phyloP scores from a whole-genome alignment of 1,140 invertebrate species.

The Atopsyche davidsoni region DNA sequence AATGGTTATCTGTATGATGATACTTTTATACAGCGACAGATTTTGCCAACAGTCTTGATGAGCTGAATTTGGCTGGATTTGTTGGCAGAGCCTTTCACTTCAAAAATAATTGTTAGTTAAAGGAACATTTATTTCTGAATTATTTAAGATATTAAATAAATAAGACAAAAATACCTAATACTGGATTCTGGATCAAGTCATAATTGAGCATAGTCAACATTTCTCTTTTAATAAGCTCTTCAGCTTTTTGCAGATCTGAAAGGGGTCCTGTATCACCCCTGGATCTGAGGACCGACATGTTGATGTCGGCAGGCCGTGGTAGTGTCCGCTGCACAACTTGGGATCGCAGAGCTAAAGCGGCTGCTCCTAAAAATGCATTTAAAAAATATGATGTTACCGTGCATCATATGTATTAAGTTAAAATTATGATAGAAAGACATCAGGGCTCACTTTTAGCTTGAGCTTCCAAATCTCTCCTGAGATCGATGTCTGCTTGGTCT shows the following conservation, averaged over 20 bases:
- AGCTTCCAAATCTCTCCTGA: constrained; percentile 55
- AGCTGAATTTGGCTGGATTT: no score
- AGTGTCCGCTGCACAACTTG: constrained; percentile 82
- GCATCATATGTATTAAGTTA: background rate
- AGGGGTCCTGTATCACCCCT: constrained; percentile 64
- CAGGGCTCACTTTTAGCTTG: constrained; percentile 52
- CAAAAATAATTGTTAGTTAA: no score
- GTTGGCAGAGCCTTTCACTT: no score
- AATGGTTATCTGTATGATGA: no score
- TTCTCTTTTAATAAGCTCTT: constrained; percentile 95
- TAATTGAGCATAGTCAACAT: constrained; percentile 95
- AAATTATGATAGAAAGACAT: background rate
- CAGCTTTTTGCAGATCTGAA: constrained; percentile 89
- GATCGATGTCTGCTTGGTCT: constrained; percentile 89
- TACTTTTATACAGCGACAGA: no score
- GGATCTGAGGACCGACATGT: constrained; percentile 73
- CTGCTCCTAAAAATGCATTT: constrained; percentile 32
- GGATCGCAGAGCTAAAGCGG: constrained; percentile 74
- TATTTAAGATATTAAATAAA: no score
- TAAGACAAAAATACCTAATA: no score
- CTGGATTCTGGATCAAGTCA: constrained; percentile 69
- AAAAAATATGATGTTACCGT: background rate
- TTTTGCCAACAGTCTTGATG: no score
- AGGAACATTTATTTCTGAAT: no score
- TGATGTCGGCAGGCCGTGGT: constrained; percentile 85